Evolutionary conservation across 2,888 invertebrate species (phyloP).

Genomic region (Eurytoma adleriae): DNA sequence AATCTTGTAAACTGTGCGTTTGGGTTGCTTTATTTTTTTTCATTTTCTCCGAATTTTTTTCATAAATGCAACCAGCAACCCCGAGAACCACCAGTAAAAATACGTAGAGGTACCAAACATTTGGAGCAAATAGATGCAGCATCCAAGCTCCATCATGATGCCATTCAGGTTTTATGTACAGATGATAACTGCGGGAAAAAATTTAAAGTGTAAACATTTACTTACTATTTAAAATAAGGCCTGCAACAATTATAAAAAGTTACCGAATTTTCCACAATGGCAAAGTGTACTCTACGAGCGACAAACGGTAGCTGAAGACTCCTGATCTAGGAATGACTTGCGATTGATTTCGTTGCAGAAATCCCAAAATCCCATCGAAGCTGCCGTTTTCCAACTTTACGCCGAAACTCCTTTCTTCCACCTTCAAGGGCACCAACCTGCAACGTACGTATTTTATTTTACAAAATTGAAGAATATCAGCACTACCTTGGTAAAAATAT

Average conservation of each 20-base stretch:
- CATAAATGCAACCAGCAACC: slow-evolving; percentile 33
- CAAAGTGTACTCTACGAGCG: slow-evolving; percentile 56
- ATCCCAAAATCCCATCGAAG: slow-evolving; percentile 57
- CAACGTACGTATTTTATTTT: not conserved
- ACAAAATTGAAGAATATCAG: not conserved
- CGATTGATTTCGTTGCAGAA: slow-evolving; percentile 55
- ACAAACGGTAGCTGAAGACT: slow-evolving; percentile 41
- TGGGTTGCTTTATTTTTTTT: too few relatives aligned
- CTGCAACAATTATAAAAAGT: not conserved
- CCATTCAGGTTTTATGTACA: slow-evolving; percentile 58
- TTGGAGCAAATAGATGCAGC: slow-evolving; percentile 44
- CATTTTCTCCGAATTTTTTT: slow-evolving; percentile 28
- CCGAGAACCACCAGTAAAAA: slow-evolving; percentile 21
- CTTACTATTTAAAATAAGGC: not conserved
- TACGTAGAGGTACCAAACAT: slow-evolving; percentile 45
- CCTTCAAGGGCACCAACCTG: slow-evolving; percentile 45
- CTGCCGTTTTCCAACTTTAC: slow-evolving; percentile 44
- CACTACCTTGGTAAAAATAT: too few relatives aligned
- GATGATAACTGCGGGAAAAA: slow-evolving; percentile 49
- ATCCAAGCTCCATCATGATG: slow-evolving; percentile 56
- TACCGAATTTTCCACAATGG: slow-evolving; percentile 61
- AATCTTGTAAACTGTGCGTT: slow-evolving; percentile 44
- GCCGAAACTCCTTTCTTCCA: slow-evolving; percentile 50
- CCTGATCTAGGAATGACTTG: slow-evolving; percentile 58
- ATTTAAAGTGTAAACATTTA: not conserved